Evolutionary conservation across 1,140 invertebrate species (phyloP).

Genomic region (Drosophila asahinai): DNA sequence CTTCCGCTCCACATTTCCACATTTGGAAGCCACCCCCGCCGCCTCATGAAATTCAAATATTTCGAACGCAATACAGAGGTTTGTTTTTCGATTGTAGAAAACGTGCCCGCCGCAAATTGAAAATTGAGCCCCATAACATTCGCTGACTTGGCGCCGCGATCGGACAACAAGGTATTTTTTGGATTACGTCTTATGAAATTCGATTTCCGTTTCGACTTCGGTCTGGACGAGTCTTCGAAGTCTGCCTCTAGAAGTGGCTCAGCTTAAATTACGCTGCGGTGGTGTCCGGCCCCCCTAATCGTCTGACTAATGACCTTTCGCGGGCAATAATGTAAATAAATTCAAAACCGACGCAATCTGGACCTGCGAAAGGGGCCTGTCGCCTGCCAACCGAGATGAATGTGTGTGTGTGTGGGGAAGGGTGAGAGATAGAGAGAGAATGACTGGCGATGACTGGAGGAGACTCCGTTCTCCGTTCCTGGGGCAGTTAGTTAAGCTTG

Average conservation of each 20-base stretch:
- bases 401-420: background rate
- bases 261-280: constrained; percentile 37
- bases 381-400: constrained; percentile 19
- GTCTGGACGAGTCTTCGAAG: background rate
- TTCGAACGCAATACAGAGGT: constrained; percentile 1
- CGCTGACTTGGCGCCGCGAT: constrained; percentile 19
- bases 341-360: constrained; percentile 19
- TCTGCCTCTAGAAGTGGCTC: constrained; percentile 7
- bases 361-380: constrained; percentile 28
- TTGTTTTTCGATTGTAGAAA: constrained; percentile 5
- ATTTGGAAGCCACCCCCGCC: background rate
- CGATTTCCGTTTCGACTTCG: constrained; percentile 15
- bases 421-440: constrained; percentile 14
- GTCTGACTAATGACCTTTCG: constrained; percentile 60
- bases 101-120: constrained; percentile 30
- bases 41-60: constrained; percentile 41
- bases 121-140: constrained; percentile 24
- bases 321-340: constrained; percentile 43
- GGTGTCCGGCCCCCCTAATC: constrained; percentile 53
- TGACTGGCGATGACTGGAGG: constrained; percentile 14
- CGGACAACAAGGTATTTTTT: constrained; percentile 35
- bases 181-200: constrained; percentile 35
- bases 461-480: constrained; percentile 11
- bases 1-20: constrained; percentile 43
- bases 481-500: constrained; percentile 72